Evolutionary conservation across 2,113 vertebrate species (phyloP), one percentile per base, ranked within the genome.

Genomic region (Cynocephalus volans): DNA sequence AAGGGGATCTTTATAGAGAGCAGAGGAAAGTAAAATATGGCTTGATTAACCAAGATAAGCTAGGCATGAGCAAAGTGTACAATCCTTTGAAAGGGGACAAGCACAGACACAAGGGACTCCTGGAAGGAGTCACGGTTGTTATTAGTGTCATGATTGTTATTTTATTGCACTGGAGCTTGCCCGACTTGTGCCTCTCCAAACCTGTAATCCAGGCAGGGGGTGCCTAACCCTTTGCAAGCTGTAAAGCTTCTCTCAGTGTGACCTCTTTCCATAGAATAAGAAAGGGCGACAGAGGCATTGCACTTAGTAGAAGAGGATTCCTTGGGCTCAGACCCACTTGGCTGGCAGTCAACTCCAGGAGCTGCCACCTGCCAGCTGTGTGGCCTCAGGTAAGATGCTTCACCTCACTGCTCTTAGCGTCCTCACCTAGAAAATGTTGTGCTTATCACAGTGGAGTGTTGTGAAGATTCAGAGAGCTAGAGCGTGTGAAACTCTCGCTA

Each of bases 1-100:
- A 2, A 89, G 88, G 62, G 85, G 69, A 85, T 96, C 97, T 98
- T 96, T 96, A 70, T 48, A 90, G 93, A 93, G 97, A 95, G 96
- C 98, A 98, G 91, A 96, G 88, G 48, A 97, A 97, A 98, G 75
- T 72, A 83, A 98, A 98, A 88, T 86, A 65, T 28, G 33, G 33
- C 96, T 97, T 83, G 65, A 96, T 97, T 90, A 97, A 97, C 69
- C 75, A 90, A 97, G 98, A 94, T 97, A 96, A 95, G 93, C 96
- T 50, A 93, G 82, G 60, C 81, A 87, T 36, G 83, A 97, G 93
- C 50, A 67, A 95, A 97, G 31, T 79, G 83, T 81, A 26, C 54
- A 36, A 3, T 96, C 17, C 69, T 97, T 98, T 92, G 90, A 97
- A 96, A 96, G 69, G 17, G 93, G 92, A 96, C 93, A 88, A 97